Conservation (phyloP, 2,888 invertebrate species). For the Corythucha ciliata region DNA sequence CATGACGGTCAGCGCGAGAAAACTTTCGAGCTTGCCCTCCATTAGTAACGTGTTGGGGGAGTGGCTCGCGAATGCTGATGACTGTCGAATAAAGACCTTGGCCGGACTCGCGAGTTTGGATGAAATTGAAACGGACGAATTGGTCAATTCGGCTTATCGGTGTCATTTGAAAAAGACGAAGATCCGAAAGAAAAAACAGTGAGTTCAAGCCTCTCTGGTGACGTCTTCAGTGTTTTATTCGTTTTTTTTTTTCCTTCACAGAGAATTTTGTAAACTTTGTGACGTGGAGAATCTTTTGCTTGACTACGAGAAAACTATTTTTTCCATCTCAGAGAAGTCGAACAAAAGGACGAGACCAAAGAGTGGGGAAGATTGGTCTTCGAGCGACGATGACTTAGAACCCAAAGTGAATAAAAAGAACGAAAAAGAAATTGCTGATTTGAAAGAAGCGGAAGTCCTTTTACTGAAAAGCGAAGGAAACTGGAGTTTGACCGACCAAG, state of each 20-base stretch:
- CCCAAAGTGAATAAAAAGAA: conserved; percentile 17
- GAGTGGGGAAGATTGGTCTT: neutral
- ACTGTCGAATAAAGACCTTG: conserved; percentile 39
- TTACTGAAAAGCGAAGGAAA: conserved; percentile 46
- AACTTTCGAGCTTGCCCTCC: conserved; percentile 25
- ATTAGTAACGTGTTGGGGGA: conserved; percentile 24
- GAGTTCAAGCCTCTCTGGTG: conserved; percentile 18
- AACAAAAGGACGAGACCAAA: conserved; percentile 36
- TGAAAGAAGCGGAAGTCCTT: conserved; percentile 29
- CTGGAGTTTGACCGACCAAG: conserved; percentile 54
- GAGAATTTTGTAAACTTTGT: conserved; percentile 44
- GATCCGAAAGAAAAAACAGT: conserved; percentile 34
- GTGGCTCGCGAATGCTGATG: conserved; percentile 35
- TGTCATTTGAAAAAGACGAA: conserved; percentile 48
- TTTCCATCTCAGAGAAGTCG: conserved; percentile 45
- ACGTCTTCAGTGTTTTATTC: too few species aligned
- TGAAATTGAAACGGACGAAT: conserved; percentile 36
- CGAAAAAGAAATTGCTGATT: conserved; percentile 23
- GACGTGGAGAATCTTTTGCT: conserved; percentile 42
- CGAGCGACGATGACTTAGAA: conserved; percentile 35
- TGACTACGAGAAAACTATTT: conserved; percentile 49
- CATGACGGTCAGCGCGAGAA: conserved; percentile 6
- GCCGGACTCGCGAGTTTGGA: conserved; percentile 39
- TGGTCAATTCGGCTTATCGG: conserved; percentile 46
- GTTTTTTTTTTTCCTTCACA: too few species aligned